Evolutionary conservation across 2,888 invertebrate species (phyloP).

Genomic region (Lumbricus terrestris): DNA sequence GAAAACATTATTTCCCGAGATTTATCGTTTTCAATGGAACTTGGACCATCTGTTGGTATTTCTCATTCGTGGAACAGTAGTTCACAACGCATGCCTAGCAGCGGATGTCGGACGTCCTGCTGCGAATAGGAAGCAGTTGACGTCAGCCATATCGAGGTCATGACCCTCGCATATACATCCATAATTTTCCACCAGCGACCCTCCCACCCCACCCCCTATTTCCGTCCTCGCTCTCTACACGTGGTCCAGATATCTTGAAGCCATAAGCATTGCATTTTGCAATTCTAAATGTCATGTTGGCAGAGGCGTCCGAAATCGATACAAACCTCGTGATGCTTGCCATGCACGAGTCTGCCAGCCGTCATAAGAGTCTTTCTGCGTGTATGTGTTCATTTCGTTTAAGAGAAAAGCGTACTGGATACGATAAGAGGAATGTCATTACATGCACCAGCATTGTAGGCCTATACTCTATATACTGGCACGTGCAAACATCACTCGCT

Average conservation of each 20-base stretch:
- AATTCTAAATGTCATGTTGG: not conserved
- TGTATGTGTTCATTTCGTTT: not conserved
- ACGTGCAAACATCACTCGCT: not conserved
- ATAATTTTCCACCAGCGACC: not conserved
- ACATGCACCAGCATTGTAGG: not conserved
- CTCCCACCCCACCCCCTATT: not conserved
- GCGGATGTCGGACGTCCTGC: too few relatives aligned
- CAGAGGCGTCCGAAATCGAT: not conserved
- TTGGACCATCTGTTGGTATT: not conserved
- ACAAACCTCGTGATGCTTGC: not conserved
- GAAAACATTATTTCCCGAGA: not conserved
- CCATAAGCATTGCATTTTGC: too few relatives aligned
- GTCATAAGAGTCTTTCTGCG: not conserved
- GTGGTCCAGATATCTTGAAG: not conserved
- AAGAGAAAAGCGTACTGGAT: not conserved
- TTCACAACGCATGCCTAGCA: not conserved
- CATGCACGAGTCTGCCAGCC: not conserved
- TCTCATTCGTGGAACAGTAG: not conserved
- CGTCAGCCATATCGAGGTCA: not conserved
- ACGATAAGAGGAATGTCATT: not conserved
- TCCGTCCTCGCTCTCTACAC: not conserved
- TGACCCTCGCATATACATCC: not conserved
- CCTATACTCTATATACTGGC: not conserved
- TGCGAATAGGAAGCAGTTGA: not conserved
- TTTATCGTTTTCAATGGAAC: not conserved